Evolutionary conservation across 2,797 vertebrate species (phyloP).

Genomic region (Gymnoscopelus microlampas): DNA sequence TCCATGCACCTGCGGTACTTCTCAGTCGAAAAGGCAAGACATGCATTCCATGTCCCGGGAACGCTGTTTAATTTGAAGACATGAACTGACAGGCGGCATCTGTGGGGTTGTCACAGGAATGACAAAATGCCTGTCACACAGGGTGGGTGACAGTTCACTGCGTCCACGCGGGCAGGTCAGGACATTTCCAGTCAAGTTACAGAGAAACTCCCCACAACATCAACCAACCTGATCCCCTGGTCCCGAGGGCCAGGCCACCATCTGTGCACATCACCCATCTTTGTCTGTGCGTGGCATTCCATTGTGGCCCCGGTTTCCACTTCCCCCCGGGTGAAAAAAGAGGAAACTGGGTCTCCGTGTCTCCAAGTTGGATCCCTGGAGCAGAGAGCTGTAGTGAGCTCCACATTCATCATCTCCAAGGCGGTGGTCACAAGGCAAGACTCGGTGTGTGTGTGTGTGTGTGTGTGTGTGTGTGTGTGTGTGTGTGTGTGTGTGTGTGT

Average conservation of each 20-base stretch:
- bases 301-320: conserved; percentile 35
- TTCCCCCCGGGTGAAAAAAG: conserved; percentile 37
- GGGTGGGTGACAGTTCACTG: conserved; percentile 45
- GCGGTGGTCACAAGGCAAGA: conserved; percentile 51
- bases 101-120: conserved; percentile 43
- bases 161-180: conserved; percentile 39
- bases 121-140: conserved; percentile 56
- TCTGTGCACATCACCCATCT: conserved; percentile 66
- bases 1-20: no score
- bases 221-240: conserved; percentile 19
- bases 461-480: conserved; percentile 22
- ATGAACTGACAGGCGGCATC: neutral
- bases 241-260: conserved; percentile 42
- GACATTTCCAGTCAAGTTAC: conserved; percentile 34
- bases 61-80: neutral
- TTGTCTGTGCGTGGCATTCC: conserved; percentile 39
- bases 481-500: conserved; percentile 5
- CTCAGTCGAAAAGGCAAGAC: no score
- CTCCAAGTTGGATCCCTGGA: conserved; percentile 66
- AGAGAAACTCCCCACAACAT: conserved; percentile 38
- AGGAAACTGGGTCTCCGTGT: conserved; percentile 68
- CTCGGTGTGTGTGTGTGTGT: conserved; percentile 23
- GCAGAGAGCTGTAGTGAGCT: conserved; percentile 51
- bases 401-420: conserved; percentile 70
- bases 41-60: neutral